Base-by-base conservation (phyloP, 1,140 invertebrate genomes). In the Nautilus pompilius region DNA sequence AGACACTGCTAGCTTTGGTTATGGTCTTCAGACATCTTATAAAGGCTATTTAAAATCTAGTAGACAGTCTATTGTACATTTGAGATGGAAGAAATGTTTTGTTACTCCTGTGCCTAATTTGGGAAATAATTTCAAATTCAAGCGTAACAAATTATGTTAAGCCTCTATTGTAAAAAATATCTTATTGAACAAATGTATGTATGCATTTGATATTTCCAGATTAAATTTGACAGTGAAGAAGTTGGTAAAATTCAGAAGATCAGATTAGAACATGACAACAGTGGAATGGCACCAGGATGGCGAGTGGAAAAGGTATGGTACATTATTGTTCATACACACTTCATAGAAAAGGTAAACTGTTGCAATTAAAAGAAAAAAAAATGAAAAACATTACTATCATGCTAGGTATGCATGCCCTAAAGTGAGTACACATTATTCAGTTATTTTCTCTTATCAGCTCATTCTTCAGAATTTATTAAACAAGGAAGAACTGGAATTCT, bases 221-320 rank as follows among this genome's bases (percentile, higher is more conserved):
- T 80, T 22, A 62, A 55, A 17, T 20, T 79, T 28, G 68, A 78
- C 49, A 70, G 70, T 30, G 68, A 71, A 41, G 70, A 71, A 26
- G 57, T 79, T 48, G 78, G 78, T 26, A 67, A 73, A 53, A 68
- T 79, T 34, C 67, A 63, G 57, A 80, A 80, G 60, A 74, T 80
- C 13, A 63, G 79, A 28, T 62, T 80, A 17, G 68, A 78, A 53
- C 77, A 79, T 62, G 74, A 78, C 58, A 71, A 78, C 63, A 54
- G 60, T 24, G 72, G 71, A 13, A 29, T 51, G 17, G 62, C 60
- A 30, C 41, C 65, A 26, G 72, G 60, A 10, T 80, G 79, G 79
- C 57, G 63, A 20, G 71, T 79, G 5, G 72, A 77, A 2, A 73
- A 73, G 71, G 78, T 78, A 67, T 17, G 30, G 30, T n/a, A n/a